Evolutionary conservation across 1,140 invertebrate species (phyloP).

Genomic region (Drosophila bocki): DNA sequence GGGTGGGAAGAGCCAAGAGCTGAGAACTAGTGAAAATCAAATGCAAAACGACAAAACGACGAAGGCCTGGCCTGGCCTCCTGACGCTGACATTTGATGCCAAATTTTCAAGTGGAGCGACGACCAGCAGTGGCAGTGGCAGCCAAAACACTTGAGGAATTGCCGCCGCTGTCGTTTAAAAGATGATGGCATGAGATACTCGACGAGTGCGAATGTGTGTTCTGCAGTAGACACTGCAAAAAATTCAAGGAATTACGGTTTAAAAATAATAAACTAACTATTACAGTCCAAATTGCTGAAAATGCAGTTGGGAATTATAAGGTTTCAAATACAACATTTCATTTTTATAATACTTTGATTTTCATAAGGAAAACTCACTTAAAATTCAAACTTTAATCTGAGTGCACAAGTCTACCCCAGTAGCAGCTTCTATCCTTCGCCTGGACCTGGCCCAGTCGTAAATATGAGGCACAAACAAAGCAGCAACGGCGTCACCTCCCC

Average conservation of each 20-base stretch:
- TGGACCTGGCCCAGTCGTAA: conserved; percentile 60
- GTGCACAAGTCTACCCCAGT: conserved; percentile 15
- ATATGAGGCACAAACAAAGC: conserved; percentile 79
- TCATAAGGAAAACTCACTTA: neutral
- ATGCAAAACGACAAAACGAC: conserved; percentile 73
- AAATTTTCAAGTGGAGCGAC: conserved; percentile 80
- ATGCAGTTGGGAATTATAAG: neutral
- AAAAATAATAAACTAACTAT: neutral
- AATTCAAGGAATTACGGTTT: neutral
- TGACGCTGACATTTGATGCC: conserved; percentile 82
- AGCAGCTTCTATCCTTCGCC: conserved; percentile 19
- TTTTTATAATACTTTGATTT: neutral
- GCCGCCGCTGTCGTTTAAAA: conserved; percentile 79
- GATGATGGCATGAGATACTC: conserved; percentile 80
- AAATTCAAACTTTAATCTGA: neutral
- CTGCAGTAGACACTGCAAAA: neutral
- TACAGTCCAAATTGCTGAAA: neutral
- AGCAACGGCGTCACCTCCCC: conserved; percentile 10
- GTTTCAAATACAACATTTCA: neutral
- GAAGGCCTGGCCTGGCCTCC: conserved; percentile 10
- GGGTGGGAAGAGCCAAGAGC: conserved; percentile 34
- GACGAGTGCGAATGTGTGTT: conserved; percentile 41
- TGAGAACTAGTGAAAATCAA: conserved; percentile 74
- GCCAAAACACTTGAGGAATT: conserved; percentile 82
- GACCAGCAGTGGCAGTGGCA: conserved; percentile 54